A percentile compares a stretch with the other conserved stretches of the same genome.
Evolutionary conservation across 2,888 invertebrate genomes (phyloP).

Genomic region (Mechanitis messenoides): DNA sequence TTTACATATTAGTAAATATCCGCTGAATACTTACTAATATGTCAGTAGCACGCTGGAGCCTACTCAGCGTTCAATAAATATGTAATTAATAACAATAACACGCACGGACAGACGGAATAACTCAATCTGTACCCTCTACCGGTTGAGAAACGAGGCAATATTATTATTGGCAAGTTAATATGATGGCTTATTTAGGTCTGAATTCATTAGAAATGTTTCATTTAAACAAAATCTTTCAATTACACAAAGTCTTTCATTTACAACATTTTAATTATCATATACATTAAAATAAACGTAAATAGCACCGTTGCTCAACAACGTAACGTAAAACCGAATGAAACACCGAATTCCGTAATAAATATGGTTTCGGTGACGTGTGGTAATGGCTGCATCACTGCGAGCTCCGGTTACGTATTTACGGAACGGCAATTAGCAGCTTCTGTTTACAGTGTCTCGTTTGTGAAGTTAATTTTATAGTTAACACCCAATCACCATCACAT

Average conservation of each 20-base stretch:
- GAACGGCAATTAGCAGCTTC: slow-evolving; percentile 23
- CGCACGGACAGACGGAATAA: slow-evolving; percentile 44
- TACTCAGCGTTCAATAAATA: slow-evolving; percentile 48
- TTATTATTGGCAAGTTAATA: too few relatives aligned
- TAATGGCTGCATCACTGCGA: slow-evolving; percentile 27
- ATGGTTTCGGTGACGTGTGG: slow-evolving; percentile 24
- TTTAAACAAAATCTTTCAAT: too few relatives aligned
- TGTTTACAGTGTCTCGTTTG: not conserved
- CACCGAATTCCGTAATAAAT: slow-evolving; percentile 26
- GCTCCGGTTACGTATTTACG: slow-evolving; percentile 29
- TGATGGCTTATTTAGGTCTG: too few relatives aligned
- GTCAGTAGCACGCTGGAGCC: not conserved
- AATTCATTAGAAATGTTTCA: too few relatives aligned
- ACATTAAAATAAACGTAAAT: not conserved
- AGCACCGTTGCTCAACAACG: not conserved
- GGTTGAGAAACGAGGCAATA: slow-evolving; percentile 13
- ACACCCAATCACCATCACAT: not conserved
- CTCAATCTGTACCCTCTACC: slow-evolving; percentile 44
- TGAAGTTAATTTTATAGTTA: not conserved
- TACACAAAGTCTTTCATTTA: too few relatives aligned
- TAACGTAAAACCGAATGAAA: slow-evolving; percentile 20
- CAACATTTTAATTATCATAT: too few relatives aligned
- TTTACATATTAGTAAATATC: not conserved
- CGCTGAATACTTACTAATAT: slow-evolving; percentile 7
- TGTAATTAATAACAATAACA: slow-evolving; percentile 63